These are phyloP conservation scores for Acanthosepion esculentum DNA, from an alignment of 2,888 invertebrate genomes.

Conservation along the genomic window DNA sequence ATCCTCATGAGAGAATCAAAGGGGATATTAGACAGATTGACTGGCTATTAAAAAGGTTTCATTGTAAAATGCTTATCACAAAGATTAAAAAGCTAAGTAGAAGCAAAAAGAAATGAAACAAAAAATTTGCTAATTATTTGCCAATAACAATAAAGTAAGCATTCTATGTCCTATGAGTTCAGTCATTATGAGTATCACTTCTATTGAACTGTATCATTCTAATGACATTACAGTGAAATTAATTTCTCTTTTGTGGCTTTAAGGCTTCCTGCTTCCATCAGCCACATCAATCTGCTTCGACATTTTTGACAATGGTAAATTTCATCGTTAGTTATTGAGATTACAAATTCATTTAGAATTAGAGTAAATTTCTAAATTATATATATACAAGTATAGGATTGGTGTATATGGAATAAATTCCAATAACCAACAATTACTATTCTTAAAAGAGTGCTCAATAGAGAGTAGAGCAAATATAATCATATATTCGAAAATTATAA, in stretches of 20 bases:
- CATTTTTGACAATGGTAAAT: background rate
- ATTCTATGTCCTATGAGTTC: background rate
- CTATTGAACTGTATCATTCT: background rate
- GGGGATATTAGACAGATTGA: background rate
- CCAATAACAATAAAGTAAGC: background rate
- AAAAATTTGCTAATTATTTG: background rate
- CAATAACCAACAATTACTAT: too few species aligned
- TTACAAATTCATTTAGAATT: background rate
- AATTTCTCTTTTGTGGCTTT: background rate
- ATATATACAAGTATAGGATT: too few species aligned
- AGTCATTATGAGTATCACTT: slow-evolving; percentile 16
- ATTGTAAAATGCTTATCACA: background rate
- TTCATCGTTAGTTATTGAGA: background rate
- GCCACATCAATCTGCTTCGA: background rate
- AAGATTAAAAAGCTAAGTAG: background rate
- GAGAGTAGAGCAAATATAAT: too few species aligned
- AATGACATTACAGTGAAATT: background rate
- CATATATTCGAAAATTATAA: too few species aligned
- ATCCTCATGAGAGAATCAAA: background rate
- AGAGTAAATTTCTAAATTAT: background rate
- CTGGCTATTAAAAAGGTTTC: background rate
- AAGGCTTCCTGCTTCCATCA: background rate
- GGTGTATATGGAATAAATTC: too few species aligned
- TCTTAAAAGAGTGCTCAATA: too few species aligned
- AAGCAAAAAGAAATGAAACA: background rate